Evolutionary conservation across 2,797 vertebrate species (phyloP).

Genomic region (Lepidocolaptes lacrymiger): DNA sequence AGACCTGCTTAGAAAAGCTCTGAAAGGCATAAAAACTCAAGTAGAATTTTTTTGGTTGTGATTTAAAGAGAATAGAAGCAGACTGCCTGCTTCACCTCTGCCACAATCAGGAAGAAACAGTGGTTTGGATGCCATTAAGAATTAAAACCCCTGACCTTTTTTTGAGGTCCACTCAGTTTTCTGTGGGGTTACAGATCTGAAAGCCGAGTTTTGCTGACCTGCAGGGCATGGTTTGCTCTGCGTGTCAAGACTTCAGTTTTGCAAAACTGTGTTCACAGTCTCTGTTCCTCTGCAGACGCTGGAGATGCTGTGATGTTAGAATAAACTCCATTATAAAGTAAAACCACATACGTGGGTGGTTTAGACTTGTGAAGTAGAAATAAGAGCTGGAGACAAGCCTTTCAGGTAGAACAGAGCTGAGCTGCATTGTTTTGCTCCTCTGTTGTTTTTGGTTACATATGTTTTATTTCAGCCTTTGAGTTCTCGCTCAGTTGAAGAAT

Average conservation of each 20-base stretch:
- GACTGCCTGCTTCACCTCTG: not conserved
- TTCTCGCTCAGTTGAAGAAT: not conserved
- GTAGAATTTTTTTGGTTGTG: not conserved
- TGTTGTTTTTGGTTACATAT: not conserved
- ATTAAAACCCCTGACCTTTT: not conserved
- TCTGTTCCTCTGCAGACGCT: not conserved
- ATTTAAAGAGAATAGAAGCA: not conserved
- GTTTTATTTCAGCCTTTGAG: not conserved
- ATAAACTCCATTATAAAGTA: not conserved
- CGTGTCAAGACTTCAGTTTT: not conserved
- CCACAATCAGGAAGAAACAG: not conserved
- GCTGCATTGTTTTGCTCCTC: not conserved
- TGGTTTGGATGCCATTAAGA: not conserved
- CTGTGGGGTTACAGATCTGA: not conserved
- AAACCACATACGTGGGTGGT: fast-evolving
- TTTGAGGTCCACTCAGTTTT: not conserved
- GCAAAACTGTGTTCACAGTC: not conserved
- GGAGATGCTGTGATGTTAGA: not conserved
- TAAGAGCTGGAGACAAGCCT: not conserved
- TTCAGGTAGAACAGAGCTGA: not conserved
- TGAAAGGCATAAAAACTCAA: not conserved
- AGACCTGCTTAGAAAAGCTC: not conserved
- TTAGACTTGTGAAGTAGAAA: not conserved
- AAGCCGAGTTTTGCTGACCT: not conserved
- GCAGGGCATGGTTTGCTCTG: not conserved